Base-by-base conservation (phyloP, 35 echinoderm and acorn worm species). In the Holothuria glaberrima region DNA sequence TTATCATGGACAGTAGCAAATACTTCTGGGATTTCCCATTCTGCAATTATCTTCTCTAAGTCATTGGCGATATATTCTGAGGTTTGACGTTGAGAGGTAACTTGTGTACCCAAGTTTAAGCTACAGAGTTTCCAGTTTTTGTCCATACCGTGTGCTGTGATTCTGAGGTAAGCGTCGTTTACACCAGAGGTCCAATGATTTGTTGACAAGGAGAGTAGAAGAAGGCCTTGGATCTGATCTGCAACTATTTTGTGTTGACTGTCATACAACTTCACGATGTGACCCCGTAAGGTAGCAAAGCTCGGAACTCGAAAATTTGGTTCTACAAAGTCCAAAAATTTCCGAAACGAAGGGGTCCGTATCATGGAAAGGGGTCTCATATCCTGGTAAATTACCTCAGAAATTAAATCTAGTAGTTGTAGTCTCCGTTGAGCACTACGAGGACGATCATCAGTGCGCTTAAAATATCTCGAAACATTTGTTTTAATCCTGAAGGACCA, bases 1-100 rank as follows among this genome's bases (percentile, higher is more conserved):
- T 78, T 78, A 48, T 48, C 74, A 78, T 78, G 74, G 5, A n/a
- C 74, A 48, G 18, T 20, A 18, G 74, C 74, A 46, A 36, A 78
- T 46, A 77, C 41, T 19, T 41, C 41, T 77, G 64, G 64, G 19
- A 68, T 68, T 10, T 25, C 64, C 64, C 28, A 66, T 25, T 34
- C 21, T 17, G 30, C 18, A 28, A 9, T 36, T 26, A 31, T 33
- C 59, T 26, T 63, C 82, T 30, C 27, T 41, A 12, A 0, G 20
- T 58, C 82, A 12, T 14, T 33, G 18, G 52, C 52, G 25, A 69
- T 78, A 45, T 78, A 45, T 36, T 44, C 74, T 41, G 30, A 26
- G 3, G 66, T 78, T 10, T 78, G 30, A 18, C 74, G 30, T 78
- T 78, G 6, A 19, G 34, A 46, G 31, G 38, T 78, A 33, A 36